Conservation (phyloP, 1,140 invertebrate genomes). For the Solen grandis region DNA sequence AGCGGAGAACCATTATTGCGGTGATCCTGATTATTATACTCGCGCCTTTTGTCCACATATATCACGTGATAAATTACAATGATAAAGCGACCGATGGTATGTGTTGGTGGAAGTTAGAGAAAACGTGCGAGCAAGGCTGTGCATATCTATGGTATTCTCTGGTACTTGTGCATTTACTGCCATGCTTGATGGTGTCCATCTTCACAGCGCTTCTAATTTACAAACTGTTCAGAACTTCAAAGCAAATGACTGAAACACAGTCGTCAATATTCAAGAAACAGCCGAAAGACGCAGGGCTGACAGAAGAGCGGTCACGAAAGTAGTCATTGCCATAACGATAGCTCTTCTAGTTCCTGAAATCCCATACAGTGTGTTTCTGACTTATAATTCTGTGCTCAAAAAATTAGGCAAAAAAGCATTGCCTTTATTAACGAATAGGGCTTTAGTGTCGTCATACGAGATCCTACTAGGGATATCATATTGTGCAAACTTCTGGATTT, state of each 20-base stretch:
- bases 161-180: background rate
- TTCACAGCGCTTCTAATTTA: background rate
- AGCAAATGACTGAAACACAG: background rate
- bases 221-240: background rate
- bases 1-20: background rate
- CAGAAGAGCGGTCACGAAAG: background rate
- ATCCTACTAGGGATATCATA: background rate
- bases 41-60: background rate
- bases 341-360: background rate
- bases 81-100: background rate
- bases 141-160: background rate
- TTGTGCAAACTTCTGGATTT: background rate
- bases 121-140: background rate
- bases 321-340: background rate
- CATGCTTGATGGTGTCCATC: background rate
- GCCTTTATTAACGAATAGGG: background rate
- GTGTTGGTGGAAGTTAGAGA: background rate
- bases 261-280: background rate
- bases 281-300: background rate
- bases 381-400: background rate
- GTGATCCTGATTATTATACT: background rate
- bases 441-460: background rate
- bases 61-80: background rate
- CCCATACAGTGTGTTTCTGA: background rate
- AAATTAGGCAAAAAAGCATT: background rate